Conservation (phyloP, 2,888 invertebrate genomes). For the Colostygia pectinataria region DNA sequence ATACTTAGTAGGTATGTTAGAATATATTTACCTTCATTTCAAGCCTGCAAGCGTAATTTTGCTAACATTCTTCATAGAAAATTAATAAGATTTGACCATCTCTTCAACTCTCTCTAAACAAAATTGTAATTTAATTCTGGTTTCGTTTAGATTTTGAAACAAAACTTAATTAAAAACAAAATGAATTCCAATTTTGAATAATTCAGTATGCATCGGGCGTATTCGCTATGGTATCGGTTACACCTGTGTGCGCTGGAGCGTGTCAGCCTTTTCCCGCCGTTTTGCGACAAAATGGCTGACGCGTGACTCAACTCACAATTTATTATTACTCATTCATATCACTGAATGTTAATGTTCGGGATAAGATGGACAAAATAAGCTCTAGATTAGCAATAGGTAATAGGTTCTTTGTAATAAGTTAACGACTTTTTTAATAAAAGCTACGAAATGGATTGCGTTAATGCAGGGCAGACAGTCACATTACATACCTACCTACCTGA, state of each 20-base stretch:
- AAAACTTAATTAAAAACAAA: conserved; percentile 27
- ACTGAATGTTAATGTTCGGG: conserved; percentile 30
- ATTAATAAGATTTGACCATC: too few relatives aligned
- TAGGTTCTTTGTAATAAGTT: neutral
- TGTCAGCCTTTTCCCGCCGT: conserved; percentile 63
- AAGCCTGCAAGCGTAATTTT: too few relatives aligned
- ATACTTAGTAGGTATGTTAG: too few relatives aligned
- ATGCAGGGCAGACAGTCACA: too few relatives aligned
- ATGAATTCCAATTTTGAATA: conserved; percentile 36
- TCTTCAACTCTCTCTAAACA: neutral
- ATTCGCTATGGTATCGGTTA: conserved; percentile 53
- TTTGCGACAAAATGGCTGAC: conserved; percentile 74
- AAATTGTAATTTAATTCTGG: neutral
- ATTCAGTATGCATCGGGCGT: conserved; percentile 42
- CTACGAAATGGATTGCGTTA: too few relatives aligned
- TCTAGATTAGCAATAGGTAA: conserved; percentile 1
- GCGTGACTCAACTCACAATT: conserved; percentile 61
- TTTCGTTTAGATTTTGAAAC: conserved; percentile 3
- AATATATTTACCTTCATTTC: too few relatives aligned
- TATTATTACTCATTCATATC: conserved; percentile 51
- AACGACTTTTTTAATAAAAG: too few relatives aligned
- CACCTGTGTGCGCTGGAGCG: conserved; percentile 63
- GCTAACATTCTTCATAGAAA: too few relatives aligned
- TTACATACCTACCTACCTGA: too few relatives aligned
- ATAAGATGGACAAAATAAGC: too few relatives aligned